Evolutionary conservation across 1,140 invertebrate genomes (phyloP), one percentile per base, ranked within the genome.

Genomic region (Lasaia peninsularis): DNA sequence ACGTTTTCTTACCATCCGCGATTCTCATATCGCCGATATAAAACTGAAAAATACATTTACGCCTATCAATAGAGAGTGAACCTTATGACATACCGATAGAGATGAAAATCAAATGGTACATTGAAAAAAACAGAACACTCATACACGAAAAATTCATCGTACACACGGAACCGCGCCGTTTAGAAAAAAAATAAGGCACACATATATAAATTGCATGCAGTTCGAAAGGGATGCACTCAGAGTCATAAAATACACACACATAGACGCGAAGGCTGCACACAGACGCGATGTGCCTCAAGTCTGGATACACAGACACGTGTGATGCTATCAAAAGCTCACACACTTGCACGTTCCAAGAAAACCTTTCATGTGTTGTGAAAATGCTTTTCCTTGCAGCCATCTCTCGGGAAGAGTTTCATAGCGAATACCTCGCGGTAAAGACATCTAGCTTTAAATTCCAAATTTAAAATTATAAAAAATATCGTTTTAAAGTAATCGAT

Each of bases 371-470:
- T 88, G 84, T 88, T 84, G 78, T 67, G 71, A 77, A 84, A 88
- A 88, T 88, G 86, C 86, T 88, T 88, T 88, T 88, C 86, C 83
- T 88, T 88, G 86, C 85, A 84, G 70, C 85, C 85, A 88, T 75
- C 82, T 84, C 80, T 85, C 82, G 83, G 83, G 79, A 85, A 88
- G 86, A 88, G 86, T 88, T 88, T 82, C 83, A 88, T 78, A 88
- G 86, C 86, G 86, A 84, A 88, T 86, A 88, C 86, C 86, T 88
- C 86, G 86, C 86, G 86, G 86, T 88, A 88, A 88, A 88, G 83
- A 88, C 85, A 83, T 81, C 80, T 87, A 78, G 67, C 73, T 72
- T 71, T 76, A 78, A 80, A 80, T 77, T 76, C 62, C 54, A 67
- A 63, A 69, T 63, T 62, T 57, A 56, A 59, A 74, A 74, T 58